These are phyloP conservation scores for Pollenia labialis DNA, from an alignment of 2,888 invertebrate genomes.

Conservation along the genomic window DNA sequence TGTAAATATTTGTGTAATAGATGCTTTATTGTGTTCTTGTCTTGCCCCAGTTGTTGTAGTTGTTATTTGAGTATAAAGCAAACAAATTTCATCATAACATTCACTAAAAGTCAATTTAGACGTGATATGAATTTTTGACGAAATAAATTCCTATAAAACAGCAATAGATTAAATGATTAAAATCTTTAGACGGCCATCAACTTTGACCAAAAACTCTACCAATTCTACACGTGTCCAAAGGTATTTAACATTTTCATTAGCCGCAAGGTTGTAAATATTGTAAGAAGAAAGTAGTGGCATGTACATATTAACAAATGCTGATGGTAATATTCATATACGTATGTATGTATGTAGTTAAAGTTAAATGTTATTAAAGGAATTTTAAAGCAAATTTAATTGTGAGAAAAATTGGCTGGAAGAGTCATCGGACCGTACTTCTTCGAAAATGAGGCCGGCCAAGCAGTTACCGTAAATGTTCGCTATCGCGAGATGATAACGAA, in stretches of 20 bases:
- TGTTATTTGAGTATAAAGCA: conserved; percentile 37
- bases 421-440: too few relatives aligned
- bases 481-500: too few relatives aligned
- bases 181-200: conserved; percentile 6
- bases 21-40: conserved; percentile 13
- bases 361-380: background rate
- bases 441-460: too few relatives aligned
- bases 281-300: too few relatives aligned
- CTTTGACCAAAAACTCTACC: background rate
- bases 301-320: too few relatives aligned
- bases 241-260: conserved; percentile 7
- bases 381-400: background rate
- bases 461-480: too few relatives aligned
- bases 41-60: conserved; percentile 29
- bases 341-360: background rate
- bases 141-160: background rate
- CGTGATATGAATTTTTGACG: conserved; percentile 64
- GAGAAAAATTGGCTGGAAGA: too few relatives aligned
- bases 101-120: conserved; percentile 57
- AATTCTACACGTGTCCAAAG: conserved; percentile 15
- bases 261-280: too few relatives aligned
- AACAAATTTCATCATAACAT: conserved; percentile 45
- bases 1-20: background rate
- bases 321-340: background rate
- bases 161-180: conserved; percentile 29